Conservation (phyloP, 1,140 invertebrate species). For the Ridgeia piscesae region DNA sequence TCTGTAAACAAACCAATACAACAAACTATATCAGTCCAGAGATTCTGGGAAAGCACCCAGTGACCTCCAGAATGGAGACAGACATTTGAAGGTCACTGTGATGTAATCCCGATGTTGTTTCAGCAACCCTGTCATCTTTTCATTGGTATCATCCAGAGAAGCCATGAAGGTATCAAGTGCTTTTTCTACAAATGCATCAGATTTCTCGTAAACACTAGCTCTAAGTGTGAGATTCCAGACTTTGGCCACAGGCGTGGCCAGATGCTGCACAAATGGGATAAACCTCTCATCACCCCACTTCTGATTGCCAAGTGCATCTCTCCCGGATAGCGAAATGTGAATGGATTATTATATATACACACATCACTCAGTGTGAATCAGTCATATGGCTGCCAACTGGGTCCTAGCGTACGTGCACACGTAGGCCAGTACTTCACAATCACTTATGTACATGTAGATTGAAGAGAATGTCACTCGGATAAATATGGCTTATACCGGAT, state of each 20-base stretch:
- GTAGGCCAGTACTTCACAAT: background rate
- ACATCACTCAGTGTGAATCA: background rate
- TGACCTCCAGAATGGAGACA: background rate
- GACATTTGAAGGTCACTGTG: background rate
- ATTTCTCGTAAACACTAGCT: background rate
- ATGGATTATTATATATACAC: background rate
- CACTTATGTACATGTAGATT: background rate
- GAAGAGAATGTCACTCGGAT: background rate
- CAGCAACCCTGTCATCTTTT: background rate
- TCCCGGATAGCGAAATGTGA: background rate
- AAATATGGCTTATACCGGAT: background rate
- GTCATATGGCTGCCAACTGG: background rate
- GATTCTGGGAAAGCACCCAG: background rate
- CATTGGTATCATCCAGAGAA: background rate
- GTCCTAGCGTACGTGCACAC: background rate
- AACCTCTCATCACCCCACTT: background rate
- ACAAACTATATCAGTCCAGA: background rate
- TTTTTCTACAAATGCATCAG: background rate
- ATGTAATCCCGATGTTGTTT: background rate
- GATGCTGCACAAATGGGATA: background rate
- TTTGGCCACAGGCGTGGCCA: background rate
- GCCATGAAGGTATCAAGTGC: background rate
- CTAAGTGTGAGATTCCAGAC: background rate
- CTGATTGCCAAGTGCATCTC: background rate
- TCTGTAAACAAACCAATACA: background rate